These are phyloP conservation scores for Scolopax mira DNA, from an alignment of 2,113 vertebrate species.

Conservation along the genomic window DNA sequence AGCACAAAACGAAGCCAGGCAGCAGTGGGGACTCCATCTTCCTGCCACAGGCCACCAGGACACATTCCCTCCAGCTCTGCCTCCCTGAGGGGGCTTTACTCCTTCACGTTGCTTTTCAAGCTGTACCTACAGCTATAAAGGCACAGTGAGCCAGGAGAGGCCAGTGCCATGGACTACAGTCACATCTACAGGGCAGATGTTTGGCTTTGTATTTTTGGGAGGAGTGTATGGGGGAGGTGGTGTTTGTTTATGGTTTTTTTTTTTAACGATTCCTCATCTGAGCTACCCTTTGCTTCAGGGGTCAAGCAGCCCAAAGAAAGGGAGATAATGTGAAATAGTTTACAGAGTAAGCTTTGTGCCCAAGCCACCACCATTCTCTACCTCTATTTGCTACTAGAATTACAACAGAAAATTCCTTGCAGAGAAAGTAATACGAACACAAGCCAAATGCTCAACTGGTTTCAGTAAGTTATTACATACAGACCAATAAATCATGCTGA, in stretches of 20 bases:
- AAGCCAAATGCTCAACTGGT: neutral
- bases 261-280: neutral
- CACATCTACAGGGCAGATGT: neutral
- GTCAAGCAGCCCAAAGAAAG: neutral
- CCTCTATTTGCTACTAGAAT: neutral
- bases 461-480: neutral
- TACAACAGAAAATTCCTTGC: neutral
- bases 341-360: neutral
- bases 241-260: neutral
- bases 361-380: neutral
- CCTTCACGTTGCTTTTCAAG: no score
- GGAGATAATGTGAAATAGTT: neutral
- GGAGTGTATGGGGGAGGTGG: accelerated
- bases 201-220: neutral
- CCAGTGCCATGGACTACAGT: accelerated
- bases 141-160: neutral
- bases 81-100: no score
- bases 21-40: neutral
- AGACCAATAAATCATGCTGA: neutral
- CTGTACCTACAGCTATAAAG: accelerated
- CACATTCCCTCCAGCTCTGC: neutral
- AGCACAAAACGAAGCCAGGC: neutral
- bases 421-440: neutral
- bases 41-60: neutral
- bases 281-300: neutral